phyloP scores from a whole-genome alignment of 2,797 vertebrate species.

The Molossus molossus region DNA sequence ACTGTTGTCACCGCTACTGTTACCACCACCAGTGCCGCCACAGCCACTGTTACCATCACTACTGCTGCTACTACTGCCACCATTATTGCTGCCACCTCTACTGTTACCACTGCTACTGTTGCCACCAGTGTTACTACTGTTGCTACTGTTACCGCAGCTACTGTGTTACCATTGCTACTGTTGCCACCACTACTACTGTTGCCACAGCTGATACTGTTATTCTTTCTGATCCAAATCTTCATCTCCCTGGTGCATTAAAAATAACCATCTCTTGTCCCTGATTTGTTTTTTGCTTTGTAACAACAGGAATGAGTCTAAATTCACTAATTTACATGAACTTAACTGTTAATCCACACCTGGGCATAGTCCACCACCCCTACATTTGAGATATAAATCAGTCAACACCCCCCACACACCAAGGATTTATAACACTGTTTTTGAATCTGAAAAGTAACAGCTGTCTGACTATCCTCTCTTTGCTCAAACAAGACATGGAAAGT shows the following conservation, averaged over 20 bases:
- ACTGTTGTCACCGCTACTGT: neutral
- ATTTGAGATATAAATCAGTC: neutral
- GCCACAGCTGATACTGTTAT: fast-evolving
- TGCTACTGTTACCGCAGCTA: neutral
- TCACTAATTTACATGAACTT: neutral
- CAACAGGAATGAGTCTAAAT: neutral
- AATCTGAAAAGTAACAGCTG: neutral
- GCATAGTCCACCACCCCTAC: neutral
- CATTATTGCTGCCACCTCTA: neutral
- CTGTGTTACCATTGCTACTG: neutral
- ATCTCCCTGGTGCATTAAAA: neutral
- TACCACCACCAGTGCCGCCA: too few species aligned
- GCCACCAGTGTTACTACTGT: neutral
- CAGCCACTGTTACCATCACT: fast-evolving
- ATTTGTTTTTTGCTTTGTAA: neutral
- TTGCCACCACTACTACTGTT: neutral
- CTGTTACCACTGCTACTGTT: neutral
- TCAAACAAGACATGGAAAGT: neutral
- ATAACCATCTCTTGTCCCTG: neutral
- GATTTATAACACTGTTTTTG: neutral
- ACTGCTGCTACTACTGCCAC: neutral
- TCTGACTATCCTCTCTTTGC: neutral
- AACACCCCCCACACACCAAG: neutral
- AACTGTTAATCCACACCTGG: too few species aligned
- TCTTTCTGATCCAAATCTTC: neutral